Percentiles rank a stretch among this genome's conserved stretches.
Conservation (phyloP, 2,113 vertebrate species). For the Apteryx owenii region DNA sequence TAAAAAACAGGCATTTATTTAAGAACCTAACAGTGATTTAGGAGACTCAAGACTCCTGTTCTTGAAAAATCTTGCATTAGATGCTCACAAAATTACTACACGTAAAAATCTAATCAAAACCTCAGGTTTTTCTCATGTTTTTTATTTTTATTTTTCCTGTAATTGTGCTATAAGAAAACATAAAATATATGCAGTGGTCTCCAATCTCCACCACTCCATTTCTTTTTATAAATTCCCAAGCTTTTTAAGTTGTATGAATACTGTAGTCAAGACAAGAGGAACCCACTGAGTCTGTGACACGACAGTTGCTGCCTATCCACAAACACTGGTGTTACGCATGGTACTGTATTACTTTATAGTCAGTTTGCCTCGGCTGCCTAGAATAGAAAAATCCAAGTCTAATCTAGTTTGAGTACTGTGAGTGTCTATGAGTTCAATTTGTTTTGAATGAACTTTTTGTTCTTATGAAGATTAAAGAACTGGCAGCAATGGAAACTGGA, state of each 20-base stretch:
- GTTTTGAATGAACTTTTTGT: slow-evolving; percentile 26
- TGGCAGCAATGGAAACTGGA: background rate
- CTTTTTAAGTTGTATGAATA: background rate
- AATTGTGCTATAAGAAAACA: background rate
- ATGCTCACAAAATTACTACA: background rate
- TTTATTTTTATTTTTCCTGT: background rate
- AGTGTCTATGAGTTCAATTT: background rate
- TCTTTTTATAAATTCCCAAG: background rate
- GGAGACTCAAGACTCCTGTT: background rate
- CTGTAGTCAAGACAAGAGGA: background rate
- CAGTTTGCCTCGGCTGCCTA: background rate
- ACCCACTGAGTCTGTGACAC: background rate
- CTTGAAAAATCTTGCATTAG: background rate
- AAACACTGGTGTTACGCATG: background rate
- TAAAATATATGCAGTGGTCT: background rate
- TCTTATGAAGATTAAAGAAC: slow-evolving; percentile 7
- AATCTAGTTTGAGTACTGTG: background rate
- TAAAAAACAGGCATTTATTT: background rate
- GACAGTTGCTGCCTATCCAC: background rate
- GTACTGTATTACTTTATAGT: background rate
- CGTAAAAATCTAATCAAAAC: background rate
- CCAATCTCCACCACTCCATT: background rate
- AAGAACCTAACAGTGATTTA: background rate
- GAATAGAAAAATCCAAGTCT: background rate
- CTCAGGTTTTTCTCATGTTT: background rate